Base-by-base conservation (phyloP, 2,113 vertebrate species). In the Toxotes jaculatrix region DNA sequence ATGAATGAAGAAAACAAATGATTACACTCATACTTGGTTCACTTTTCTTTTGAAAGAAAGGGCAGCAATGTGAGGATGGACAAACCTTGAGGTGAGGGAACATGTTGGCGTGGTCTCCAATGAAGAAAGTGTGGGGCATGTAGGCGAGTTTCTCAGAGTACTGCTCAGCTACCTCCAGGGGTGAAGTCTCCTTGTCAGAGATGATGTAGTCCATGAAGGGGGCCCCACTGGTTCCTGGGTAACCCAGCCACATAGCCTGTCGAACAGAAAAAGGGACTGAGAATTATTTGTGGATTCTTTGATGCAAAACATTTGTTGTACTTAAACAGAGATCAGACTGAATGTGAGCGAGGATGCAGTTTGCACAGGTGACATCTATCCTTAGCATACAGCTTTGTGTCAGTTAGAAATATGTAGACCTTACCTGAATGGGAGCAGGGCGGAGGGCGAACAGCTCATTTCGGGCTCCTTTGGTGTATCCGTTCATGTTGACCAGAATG, bases 101-200 rank as follows among this genome's bases (percentile, higher is more conserved):
- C 98, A 99, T 99, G 90, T 99, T 99, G 79, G 98, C 98, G 0
- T 99, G 98, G 90, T 99, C 98, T 89, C 98, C 98, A 69, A 99
- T 99, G 85, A 99, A 99, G 93, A 99, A 99, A 14, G 98, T 99
- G 82, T 99, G 92, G 9, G 98, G 98, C 98, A 99, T 99, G 89
- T 98, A 99, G 77, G 98, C 98, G 84, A 99, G 86, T 89, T 99
- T 99, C 92, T 99, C 98, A 10, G 98, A 99, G 91, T 99, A 99
- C 74, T 99, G 98, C 82, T 99, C 98, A 66, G 97, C 96, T 61
- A 99, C 95, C 74, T 99, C 98, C 8, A 95, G 47, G n/a, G 98
- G 97, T 3, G 98, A 99, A 0, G 98, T 99, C 93, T 98, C 98
- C 90, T 98, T 97, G 92, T 99, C 98, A 66, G 96, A 96, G 89